These are phyloP conservation scores for Epizoanthus illoricatus DNA, from an alignment of 92 coral and sea anemone species.

Conservation along the genomic window DNA sequence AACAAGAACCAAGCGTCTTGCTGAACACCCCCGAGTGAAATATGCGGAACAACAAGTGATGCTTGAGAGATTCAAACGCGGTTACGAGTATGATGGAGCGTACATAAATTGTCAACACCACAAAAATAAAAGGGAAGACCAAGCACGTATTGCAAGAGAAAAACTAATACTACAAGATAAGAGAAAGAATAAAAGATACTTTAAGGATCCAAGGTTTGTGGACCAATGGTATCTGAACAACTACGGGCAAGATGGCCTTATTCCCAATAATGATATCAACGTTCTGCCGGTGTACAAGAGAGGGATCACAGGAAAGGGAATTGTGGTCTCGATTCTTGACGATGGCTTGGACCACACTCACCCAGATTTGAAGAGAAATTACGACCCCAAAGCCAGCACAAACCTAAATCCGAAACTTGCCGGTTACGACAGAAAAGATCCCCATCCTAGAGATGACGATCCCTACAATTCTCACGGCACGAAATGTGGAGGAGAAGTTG, in stretches of 20 bases:
- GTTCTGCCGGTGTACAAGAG: conserved; percentile 79
- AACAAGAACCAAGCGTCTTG: conserved; percentile 60
- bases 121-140: conserved; percentile 43
- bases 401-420: conserved; percentile 64
- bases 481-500: conserved; percentile 94
- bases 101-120: neutral
- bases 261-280: conserved; percentile 67
- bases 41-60: conserved; percentile 82
- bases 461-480: conserved; percentile 95
- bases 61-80: conserved; percentile 78
- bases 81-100: conserved; percentile 19
- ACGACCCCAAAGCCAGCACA: conserved; percentile 83
- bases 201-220: conserved; percentile 69
- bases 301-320: conserved; percentile 86
- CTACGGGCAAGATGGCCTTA: conserved; percentile 65
- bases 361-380: conserved; percentile 82
- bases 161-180: conserved; percentile 40
- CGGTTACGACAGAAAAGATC: conserved; percentile 53
- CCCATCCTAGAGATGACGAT: conserved; percentile 82
- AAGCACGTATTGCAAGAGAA: conserved; percentile 45
- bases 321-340: conserved; percentile 81
- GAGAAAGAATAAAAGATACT: conserved; percentile 51
- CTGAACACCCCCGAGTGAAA: conserved; percentile 77
- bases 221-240: conserved; percentile 83
- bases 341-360: conserved; percentile 90